Conservation (phyloP, 2,888 invertebrate species). For the Epicampocera succincta region DNA sequence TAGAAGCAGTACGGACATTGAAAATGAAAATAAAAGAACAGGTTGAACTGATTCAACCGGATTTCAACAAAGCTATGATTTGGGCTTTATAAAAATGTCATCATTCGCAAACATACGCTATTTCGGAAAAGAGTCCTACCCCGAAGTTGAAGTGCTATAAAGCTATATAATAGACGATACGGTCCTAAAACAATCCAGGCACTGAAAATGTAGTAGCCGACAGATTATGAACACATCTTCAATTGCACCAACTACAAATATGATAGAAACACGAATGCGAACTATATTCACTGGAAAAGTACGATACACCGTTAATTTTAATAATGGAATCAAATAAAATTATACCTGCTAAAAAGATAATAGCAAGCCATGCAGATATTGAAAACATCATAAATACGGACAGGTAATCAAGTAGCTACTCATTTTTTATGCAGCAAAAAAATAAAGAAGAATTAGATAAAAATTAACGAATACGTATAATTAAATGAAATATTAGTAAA, state of each 20-base stretch:
- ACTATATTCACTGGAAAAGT: slow-evolving; percentile 2
- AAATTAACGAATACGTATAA: too few relatives aligned
- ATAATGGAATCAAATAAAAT: too few relatives aligned
- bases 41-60: slow-evolving; percentile 4
- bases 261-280: slow-evolving; percentile 5
- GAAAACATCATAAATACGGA: too few relatives aligned
- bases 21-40: slow-evolving; percentile 8
- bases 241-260: neutral
- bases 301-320: too few relatives aligned
- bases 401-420: too few relatives aligned
- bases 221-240: too few relatives aligned
- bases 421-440: too few relatives aligned
- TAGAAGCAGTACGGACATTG: neutral
- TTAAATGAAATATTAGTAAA: too few relatives aligned
- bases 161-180: neutral
- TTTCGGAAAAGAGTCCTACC: neutral
- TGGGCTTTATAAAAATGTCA: slow-evolving; percentile 4
- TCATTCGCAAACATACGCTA: neutral
- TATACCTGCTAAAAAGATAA: too few relatives aligned
- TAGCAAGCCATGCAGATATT: too few relatives aligned
- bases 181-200: neutral
- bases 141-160: neutral
- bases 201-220: neutral
- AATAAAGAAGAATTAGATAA: too few relatives aligned
- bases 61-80: slow-evolving; percentile 4